Evolutionary conservation across 1,140 invertebrate species (phyloP), one percentile per base, ranked within the genome.

Genomic region (Pogonognathellus flavescens): DNA sequence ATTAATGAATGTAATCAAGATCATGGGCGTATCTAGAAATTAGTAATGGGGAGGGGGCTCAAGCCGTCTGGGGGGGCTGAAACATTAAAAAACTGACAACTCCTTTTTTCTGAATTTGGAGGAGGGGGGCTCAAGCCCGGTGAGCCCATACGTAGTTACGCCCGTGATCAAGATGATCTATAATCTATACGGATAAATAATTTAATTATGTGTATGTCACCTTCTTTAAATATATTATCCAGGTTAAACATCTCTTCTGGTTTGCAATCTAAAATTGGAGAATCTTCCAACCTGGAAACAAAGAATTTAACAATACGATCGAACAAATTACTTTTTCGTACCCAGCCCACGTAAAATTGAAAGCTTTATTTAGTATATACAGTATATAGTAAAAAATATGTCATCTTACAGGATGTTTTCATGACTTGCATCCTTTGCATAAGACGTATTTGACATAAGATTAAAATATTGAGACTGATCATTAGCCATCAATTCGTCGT

Each of bases 401-500:
- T 11, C 13, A 1, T 4, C 10, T 31, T 31, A 70, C 70, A 81
- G 13, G 22, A 55, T 14, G 20, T 81, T 41, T 57, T 81, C 80
- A 16, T 59, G n/a, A 20, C 53, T 81, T 25, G 4, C 50, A 25
- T 81, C 80, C 22, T 41, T 62, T 49, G 14, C 5, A 18, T 82
- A 55, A 3, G 53, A 31, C 60, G 31, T 60, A 41, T 59, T 82
- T 14, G 81, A 20, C 31, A 82, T 60, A 11, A 82, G 16, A 41
- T 14, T 14, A 31, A 22, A 60, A 20, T 62, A 82, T 6, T 82
- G 81, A 41, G 55, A 60, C 7, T 57, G 16, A 13, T 82, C 20
- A 22, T 57, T 52, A 16, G 20, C 41, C 53, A 85, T 59, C 5
- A 86, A 25, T 57, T 94, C 91, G 0, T 91, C 86, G 90, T 99